A percentile compares a stretch with the other conserved stretches of the same genome.
Conservation (phyloP, 2,797 vertebrate genomes). For the Heliangelus exortis region DNA sequence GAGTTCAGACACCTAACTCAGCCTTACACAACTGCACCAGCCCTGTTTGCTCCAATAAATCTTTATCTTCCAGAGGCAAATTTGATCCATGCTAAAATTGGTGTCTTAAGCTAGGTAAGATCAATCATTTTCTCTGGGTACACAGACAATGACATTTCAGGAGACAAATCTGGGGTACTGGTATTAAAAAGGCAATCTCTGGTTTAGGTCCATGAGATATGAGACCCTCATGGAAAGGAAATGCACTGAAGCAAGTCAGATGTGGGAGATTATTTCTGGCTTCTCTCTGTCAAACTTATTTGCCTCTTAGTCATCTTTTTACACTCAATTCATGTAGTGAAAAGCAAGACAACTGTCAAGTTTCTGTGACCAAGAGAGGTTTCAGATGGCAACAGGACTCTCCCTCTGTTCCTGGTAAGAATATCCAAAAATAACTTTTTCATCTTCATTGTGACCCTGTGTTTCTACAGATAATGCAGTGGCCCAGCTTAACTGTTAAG, state of each 20-base stretch:
- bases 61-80: neutral
- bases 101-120: neutral
- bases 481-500: neutral
- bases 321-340: neutral
- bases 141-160: neutral
- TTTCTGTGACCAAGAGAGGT: neutral
- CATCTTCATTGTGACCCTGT: neutral
- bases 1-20: neutral
- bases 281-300: neutral
- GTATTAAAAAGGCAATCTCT: neutral
- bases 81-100: neutral
- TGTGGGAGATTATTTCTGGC: neutral
- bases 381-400: neutral
- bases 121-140: neutral
- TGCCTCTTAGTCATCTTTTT: neutral
- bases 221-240: neutral
- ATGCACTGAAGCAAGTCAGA: neutral
- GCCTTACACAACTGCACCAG: neutral
- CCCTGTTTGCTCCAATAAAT: neutral
- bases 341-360: neutral
- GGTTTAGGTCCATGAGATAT: neutral
- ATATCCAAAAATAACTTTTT: neutral
- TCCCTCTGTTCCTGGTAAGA: neutral
- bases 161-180: neutral
- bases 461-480: neutral